These are phyloP conservation scores for Meloe dianella DNA, from an alignment of 2,888 invertebrate species.

Conservation along the genomic window DNA sequence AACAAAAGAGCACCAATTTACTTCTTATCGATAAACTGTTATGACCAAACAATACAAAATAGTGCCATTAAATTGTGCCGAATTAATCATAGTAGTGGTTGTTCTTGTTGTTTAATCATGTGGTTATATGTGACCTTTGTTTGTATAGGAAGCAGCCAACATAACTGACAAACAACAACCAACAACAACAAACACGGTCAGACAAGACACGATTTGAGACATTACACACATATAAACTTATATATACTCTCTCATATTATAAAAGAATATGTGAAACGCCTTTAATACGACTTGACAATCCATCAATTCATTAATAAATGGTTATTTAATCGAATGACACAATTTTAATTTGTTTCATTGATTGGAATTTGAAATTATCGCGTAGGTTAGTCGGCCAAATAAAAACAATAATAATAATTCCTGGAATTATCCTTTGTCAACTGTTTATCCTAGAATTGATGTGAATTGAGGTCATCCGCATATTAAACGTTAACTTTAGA, in stretches of 20 bases:
- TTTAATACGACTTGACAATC: conserved; percentile 47
- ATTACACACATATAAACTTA: conserved; percentile 14
- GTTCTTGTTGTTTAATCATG: conserved; percentile 27
- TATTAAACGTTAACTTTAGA: no score
- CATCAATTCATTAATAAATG: conserved; percentile 54
- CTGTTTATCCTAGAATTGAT: no score
- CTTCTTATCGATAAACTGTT: conserved; percentile 17
- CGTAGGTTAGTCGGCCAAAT: conserved; percentile 21
- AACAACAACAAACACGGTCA: conserved; percentile 41
- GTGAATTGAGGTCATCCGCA: no score
- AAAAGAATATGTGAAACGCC: conserved; percentile 36
- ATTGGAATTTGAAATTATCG: conserved; percentile 43
- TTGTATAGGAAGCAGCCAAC: conserved; percentile 41
- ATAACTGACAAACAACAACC: conserved; percentile 5
- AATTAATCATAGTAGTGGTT: conserved; percentile 38
- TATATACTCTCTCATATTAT: conserved; percentile 9
- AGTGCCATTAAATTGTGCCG: conserved; percentile 34
- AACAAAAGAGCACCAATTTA: conserved; percentile 22
- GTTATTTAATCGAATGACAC: conserved; percentile 54
- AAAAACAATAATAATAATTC: neutral
- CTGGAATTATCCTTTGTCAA: neutral
- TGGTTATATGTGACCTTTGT: conserved; percentile 41
- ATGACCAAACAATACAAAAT: conserved; percentile 9
- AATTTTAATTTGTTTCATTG: conserved; percentile 50
- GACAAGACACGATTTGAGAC: conserved; percentile 38